phyloP scores from a whole-genome alignment of 2,113 vertebrate genomes.

The Actenoides lindsayi region DNA sequence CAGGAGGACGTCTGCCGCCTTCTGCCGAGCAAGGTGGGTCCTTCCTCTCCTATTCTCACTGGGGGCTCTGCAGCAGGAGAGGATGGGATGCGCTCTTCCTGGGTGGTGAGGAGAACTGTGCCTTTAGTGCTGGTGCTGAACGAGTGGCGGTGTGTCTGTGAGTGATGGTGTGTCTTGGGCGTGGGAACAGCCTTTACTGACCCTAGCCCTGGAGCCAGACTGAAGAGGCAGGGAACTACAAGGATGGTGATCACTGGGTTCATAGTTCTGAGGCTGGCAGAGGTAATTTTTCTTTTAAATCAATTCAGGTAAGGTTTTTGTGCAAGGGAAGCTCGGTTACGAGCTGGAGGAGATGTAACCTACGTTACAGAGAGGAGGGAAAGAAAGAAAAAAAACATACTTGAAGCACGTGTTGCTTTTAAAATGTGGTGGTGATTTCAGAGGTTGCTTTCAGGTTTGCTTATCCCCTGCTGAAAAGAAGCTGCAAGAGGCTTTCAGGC shows the following conservation, averaged over 20 bases:
- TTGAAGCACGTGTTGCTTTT: not conserved
- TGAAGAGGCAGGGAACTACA: not conserved
- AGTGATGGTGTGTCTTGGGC: not conserved
- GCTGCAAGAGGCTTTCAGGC: not conserved
- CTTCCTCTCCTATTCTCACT: not conserved
- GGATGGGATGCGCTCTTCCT: not conserved
- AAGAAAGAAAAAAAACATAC: not conserved
- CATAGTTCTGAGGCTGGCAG: not conserved
- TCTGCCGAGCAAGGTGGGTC: not conserved
- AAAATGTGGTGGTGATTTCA: not conserved
- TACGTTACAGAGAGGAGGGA: not conserved
- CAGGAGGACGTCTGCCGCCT: not conserved
- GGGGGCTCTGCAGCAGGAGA: not conserved
- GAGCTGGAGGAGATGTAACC: not conserved
- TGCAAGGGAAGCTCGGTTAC: not conserved
- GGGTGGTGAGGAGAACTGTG: accelerated
- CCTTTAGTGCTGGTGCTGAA: not conserved
- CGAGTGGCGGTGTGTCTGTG: accelerated
- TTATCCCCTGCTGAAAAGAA: not conserved
- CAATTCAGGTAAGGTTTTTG: not conserved
- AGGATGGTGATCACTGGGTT: not conserved
- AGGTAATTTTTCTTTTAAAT: not conserved
- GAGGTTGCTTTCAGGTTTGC: not conserved
- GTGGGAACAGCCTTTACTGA: not conserved
- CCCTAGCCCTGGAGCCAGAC: not conserved